Base-by-base conservation (phyloP, 30 jellyfish, hydroid and myxozoan species). In the Hydra vulgaris region DNA sequence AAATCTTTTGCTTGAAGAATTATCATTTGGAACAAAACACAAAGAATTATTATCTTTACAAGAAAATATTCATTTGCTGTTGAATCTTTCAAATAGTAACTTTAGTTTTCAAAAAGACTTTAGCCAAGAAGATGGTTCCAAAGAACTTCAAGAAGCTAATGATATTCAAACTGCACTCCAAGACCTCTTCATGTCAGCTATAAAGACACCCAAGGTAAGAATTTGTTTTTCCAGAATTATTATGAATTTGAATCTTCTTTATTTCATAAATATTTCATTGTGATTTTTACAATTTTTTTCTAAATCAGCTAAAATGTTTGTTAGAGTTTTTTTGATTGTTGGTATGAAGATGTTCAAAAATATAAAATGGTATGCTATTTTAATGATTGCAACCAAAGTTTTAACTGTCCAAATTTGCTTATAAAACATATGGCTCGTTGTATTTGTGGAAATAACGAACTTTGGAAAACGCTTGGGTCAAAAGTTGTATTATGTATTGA, bases 291-390 rank as follows among this genome's bases (percentile, higher is more conserved):
- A 40, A 12, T 12, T 12, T 40, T 40, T n/a, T n/a, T n/a, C n/a
- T 40, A 40, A 40, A 40, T 40, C 61, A 40, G 5, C 61, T 40
- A 40, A 40, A 40, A 40, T 40, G 8, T 40, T 12, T 40, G 8
- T 40, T 73, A 78, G 85, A 23, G 56, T 78, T 7, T 21, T 54
- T 22, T 78, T 53, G 79, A 54, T 53, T 76, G 67, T 18, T 78
- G 85, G 85, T 78, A 18, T 17, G 78, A 25, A 1, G 61, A 54
- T 27, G 19, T 78, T n/a, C 53, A 52, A 23, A 24, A 61, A 69
- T 78, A 24, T 53, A 20, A 61, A 27, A 27, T 54, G 21, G 68
- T 24, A 1, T 78, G 85, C 54, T 68, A 53, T 66, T 22, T 78
- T 68, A 68, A 68, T 68, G 75, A 23, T 23, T 68, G 75, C 27